A percentile compares a stretch with the other conserved stretches of the same genome.
phyloP scores from a whole-genome alignment of 2,888 invertebrate genomes.

The Chrysolina oricalcia region DNA sequence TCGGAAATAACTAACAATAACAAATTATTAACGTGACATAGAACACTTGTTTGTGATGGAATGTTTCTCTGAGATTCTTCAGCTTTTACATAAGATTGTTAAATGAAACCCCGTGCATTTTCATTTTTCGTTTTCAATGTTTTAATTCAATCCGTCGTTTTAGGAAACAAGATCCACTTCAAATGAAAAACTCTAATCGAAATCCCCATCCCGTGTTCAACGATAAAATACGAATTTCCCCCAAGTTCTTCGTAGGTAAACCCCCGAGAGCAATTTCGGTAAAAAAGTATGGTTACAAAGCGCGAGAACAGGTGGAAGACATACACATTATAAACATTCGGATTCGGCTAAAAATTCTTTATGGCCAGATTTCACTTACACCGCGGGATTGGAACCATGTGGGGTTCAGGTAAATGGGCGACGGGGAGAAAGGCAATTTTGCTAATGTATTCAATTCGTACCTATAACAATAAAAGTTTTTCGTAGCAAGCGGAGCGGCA shows the following conservation, averaged over 20 bases:
- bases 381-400: constrained; percentile 60
- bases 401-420: constrained; percentile 53
- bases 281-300: constrained; percentile 43
- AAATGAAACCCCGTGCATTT: too few relatives aligned
- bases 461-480: constrained; percentile 54
- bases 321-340: constrained; percentile 66
- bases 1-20: too few relatives aligned
- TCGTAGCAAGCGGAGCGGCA: constrained; percentile 39
- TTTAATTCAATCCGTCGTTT: not conserved
- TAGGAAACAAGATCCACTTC: constrained; percentile 4
- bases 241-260: constrained; percentile 24
- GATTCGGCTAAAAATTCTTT: constrained; percentile 67
- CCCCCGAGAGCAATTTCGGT: constrained; percentile 54
- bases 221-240: constrained; percentile 42
- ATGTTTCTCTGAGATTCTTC: too few relatives aligned
- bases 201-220: constrained; percentile 36
- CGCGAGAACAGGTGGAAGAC: constrained; percentile 67
- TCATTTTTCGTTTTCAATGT: not conserved
- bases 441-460: constrained; percentile 57
- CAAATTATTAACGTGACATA: too few relatives aligned
- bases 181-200: constrained; percentile 29
- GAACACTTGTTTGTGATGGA: too few relatives aligned
- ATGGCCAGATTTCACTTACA: constrained; percentile 62
- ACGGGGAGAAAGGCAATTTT: constrained; percentile 54
- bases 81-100: too few relatives aligned